Conservation (phyloP, 2,888 invertebrate genomes). For the Venusia cambrica region DNA sequence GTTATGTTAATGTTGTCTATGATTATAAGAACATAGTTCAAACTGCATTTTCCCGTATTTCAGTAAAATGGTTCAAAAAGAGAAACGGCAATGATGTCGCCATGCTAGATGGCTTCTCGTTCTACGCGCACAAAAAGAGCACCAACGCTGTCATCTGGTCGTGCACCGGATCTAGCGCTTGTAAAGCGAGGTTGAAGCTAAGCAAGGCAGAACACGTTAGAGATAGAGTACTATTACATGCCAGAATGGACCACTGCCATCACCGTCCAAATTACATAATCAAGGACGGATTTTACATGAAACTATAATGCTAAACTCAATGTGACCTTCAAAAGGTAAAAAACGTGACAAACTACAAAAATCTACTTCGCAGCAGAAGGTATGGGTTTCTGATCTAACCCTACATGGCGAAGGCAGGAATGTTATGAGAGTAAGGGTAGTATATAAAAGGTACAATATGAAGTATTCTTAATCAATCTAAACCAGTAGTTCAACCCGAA, state of each 20-base stretch:
- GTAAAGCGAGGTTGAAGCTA: slow-evolving; percentile 24
- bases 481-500: too few relatives aligned
- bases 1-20: too few relatives aligned
- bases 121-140: slow-evolving; percentile 27
- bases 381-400: too few relatives aligned
- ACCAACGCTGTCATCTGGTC: slow-evolving; percentile 19
- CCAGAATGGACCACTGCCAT: slow-evolving; percentile 30
- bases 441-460: too few relatives aligned
- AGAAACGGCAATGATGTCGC: slow-evolving; percentile 32
- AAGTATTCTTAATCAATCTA: too few relatives aligned
- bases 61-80: slow-evolving; percentile 36
- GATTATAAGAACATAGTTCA: too few relatives aligned
- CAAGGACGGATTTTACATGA: slow-evolving; percentile 22
- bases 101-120: slow-evolving; percentile 26
- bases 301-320: slow-evolving; percentile 10
- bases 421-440: too few relatives aligned
- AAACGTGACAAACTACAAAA: too few relatives aligned
- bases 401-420: too few relatives aligned
- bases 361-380: too few relatives aligned
- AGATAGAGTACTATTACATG: slow-evolving; percentile 14
- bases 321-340: too few relatives aligned
- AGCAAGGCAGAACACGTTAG: slow-evolving; percentile 7
- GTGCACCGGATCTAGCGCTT: slow-evolving; percentile 23
- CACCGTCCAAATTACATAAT: slow-evolving; percentile 19
- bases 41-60: too few relatives aligned